These are phyloP conservation scores for Steinernema scapterisci DNA, from an alignment of 2,888 invertebrate species.

Conservation along the genomic window DNA sequence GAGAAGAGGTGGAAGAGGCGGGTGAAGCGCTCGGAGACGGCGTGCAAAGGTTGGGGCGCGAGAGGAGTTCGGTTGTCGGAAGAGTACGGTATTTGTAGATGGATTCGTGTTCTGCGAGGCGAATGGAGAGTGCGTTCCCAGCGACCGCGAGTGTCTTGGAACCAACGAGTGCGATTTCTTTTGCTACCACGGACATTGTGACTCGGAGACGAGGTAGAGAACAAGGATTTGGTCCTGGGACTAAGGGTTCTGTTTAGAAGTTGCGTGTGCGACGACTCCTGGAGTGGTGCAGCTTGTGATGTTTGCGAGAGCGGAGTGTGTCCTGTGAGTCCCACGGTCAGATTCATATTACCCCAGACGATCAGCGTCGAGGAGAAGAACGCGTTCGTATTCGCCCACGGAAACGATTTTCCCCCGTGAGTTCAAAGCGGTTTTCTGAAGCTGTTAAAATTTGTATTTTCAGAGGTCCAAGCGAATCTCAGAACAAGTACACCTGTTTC, in stretches of 20 bases:
- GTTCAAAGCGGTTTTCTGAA: not conserved
- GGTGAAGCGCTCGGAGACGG: not conserved
- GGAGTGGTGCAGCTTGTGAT: conserved; percentile 59
- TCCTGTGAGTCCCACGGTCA: conserved; percentile 33
- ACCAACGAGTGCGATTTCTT: conserved; percentile 50
- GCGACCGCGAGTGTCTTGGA: conserved; percentile 9
- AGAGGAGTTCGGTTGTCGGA: not conserved
- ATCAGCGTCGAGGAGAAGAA: conserved; percentile 21
- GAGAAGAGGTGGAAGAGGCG: not conserved
- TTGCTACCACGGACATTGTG: conserved; percentile 57
- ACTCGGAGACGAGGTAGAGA: conserved; percentile 43
- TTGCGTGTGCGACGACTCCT: conserved; percentile 52
- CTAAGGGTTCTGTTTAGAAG: conserved; percentile 37
- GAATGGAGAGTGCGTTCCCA: conserved; percentile 9
- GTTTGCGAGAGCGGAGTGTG: conserved; percentile 47
- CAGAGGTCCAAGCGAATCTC: not conserved
- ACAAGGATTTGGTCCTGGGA: not conserved
- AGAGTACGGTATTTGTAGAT: conserved; percentile 8
- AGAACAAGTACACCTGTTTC: conserved; percentile 34
- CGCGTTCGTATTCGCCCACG: conserved; percentile 38
- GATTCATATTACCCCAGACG: conserved; percentile 41
- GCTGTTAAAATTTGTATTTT: not conserved
- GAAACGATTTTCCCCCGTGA: conserved; percentile 39
- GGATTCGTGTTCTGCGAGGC: conserved; percentile 6
- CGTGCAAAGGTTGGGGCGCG: not conserved